Conservation (phyloP, 1,140 invertebrate genomes). For the Drosophila ficusphila region DNA sequence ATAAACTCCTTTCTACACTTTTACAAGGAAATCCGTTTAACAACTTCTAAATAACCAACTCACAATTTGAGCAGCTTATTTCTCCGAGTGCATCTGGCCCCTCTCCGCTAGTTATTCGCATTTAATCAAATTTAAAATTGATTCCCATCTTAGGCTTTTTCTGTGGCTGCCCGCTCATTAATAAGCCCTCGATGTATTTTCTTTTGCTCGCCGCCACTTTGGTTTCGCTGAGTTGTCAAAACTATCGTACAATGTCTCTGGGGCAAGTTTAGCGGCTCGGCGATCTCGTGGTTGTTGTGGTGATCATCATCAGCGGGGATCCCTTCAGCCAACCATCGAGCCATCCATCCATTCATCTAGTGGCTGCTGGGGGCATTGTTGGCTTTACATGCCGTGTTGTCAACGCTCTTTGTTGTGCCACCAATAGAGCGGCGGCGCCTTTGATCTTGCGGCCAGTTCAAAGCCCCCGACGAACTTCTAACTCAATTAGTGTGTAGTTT, state of each 20-base stretch:
- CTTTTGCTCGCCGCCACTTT: constrained; percentile 28
- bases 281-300: constrained; percentile 40
- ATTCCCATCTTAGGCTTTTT: constrained; percentile 22
- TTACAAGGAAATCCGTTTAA: no score
- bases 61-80: no score
- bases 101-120: constrained; percentile 11
- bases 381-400: constrained; percentile 78
- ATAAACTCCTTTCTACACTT: no score
- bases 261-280: constrained; percentile 69
- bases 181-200: constrained; percentile 27
- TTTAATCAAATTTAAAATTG: constrained; percentile 35
- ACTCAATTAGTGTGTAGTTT: constrained; percentile 79
- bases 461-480: constrained; percentile 71
- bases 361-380: constrained; percentile 60
- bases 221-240: constrained; percentile 67
- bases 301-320: constrained; percentile 35
- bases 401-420: constrained; percentile 81
- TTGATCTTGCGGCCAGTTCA: constrained; percentile 73
- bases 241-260: constrained; percentile 68
- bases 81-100: background rate
- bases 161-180: constrained; percentile 58
- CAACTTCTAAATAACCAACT: no score
- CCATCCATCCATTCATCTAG: constrained; percentile 58
- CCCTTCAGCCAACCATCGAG: no score
- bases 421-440: constrained; percentile 66